Evolutionary conservation across 2,113 vertebrate species (phyloP).

Genomic region (Micromys minutus): DNA sequence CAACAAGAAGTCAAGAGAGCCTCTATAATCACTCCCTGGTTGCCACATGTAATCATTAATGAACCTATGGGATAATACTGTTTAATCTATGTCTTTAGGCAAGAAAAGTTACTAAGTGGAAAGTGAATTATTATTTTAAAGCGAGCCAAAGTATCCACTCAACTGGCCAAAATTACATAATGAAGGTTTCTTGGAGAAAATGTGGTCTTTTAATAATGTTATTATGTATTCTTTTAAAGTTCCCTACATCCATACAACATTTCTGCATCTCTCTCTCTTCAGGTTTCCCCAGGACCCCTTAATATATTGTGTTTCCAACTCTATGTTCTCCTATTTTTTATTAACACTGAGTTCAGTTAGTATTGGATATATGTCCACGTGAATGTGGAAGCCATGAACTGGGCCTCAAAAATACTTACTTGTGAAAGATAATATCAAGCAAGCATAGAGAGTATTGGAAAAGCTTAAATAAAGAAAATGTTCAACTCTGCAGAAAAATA

Average conservation of each 20-base stretch:
- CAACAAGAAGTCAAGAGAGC: neutral
- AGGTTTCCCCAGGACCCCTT: no score
- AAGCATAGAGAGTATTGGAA: neutral
- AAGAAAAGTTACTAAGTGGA: neutral
- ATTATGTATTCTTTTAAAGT: neutral
- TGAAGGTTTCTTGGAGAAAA: slow-evolving; percentile 5
- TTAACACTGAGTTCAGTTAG: neutral
- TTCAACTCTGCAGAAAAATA: neutral
- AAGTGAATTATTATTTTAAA: slow-evolving; percentile 13
- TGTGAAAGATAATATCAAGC: slow-evolving; percentile 4
- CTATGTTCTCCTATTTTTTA: neutral
- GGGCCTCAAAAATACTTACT: neutral
- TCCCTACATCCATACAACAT: neutral
- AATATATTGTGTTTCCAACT: neutral
- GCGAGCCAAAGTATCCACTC: neutral
- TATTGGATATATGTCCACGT: neutral
- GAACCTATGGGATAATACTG: neutral
- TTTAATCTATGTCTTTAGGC: slow-evolving; percentile 19
- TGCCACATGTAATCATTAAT: neutral
- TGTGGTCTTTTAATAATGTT: neutral
- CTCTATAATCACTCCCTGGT: slow-evolving; percentile 9
- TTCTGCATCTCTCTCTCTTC: neutral
- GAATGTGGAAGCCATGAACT: neutral
- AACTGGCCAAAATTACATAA: neutral
- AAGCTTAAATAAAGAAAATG: neutral